Conservation (phyloP, 2,797 vertebrate species). For the Cryptoprocta ferox region DNA sequence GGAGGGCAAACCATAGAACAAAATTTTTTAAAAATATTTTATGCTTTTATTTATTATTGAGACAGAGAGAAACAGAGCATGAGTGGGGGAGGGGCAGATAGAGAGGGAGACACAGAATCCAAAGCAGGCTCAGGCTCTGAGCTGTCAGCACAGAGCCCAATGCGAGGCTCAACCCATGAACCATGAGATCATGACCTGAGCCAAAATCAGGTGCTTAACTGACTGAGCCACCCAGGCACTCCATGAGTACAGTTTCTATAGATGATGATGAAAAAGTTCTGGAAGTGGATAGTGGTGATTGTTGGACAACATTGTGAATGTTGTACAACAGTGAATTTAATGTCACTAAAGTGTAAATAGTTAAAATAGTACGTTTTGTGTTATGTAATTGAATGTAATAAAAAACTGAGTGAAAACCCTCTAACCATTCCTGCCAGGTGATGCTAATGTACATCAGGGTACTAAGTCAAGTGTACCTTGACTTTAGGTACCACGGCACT, state of each 20-base stretch:
- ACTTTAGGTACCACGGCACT: not conserved
- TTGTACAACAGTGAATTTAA: not conserved
- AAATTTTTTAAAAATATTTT: too few species aligned
- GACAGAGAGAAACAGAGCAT: too few species aligned
- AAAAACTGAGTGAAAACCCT: not conserved
- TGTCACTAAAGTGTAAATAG: not conserved
- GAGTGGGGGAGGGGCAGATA: too few species aligned
- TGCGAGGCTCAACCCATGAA: too few species aligned
- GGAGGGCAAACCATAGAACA: too few species aligned
- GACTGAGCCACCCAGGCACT: too few species aligned
- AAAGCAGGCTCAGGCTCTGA: too few species aligned
- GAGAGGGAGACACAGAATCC: too few species aligned
- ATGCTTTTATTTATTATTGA: too few species aligned
- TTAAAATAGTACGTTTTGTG: not conserved
- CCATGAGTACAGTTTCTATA: not conserved
- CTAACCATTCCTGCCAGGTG: not conserved
- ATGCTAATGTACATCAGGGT: not conserved
- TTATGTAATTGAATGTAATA: not conserved
- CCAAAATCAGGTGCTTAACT: too few species aligned
- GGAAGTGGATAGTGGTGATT: not conserved
- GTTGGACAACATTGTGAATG: not conserved
- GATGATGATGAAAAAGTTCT: not conserved
- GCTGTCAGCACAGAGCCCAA: too few species aligned
- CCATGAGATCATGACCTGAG: too few species aligned
- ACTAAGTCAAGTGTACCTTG: not conserved